Evolutionary conservation across 92 coral and sea anemone species (phyloP), one percentile per base, ranked within the genome.

Genomic region (Virgularia gustaviana): DNA sequence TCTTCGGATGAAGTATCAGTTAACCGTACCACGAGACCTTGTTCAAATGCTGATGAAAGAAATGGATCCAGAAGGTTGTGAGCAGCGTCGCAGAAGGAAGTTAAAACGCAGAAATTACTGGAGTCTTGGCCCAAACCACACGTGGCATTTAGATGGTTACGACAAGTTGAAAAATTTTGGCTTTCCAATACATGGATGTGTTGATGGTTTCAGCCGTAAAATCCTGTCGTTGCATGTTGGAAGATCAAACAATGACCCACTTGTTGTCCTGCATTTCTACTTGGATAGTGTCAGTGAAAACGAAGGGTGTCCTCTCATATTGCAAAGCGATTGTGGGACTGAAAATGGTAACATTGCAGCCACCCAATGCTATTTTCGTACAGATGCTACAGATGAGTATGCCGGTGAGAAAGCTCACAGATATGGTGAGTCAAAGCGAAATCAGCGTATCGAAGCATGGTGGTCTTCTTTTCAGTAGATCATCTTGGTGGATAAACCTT

Each of bases 401-500:
- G 49, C 45, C 13, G 70, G 70, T 11, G 70, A 62, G 20, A 62
- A 62, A 62, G 70, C 70, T 62, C 70, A 62, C 25, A 62, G 82
- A 58, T 64, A 83, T 59, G 79, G 65, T 60, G 64, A 78, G 12
- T 83, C 83, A 33, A 78, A 78, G 57, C 44, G 70, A 54, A 83
- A 83, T 55, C 87, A 83, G 31, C 61, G 76, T 22, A 72, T 78
- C 34, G 87, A 78, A 57, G 81, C 79, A 42, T 83, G 79, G 87
- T 83, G 87, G 83, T 62, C 79, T 22, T 62, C 63, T 59, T 77
- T 68, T 31, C 22, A 67, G 72, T 35, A 76, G 78, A 61, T 44
- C 58, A 55, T 67, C 82, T 12, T 77, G 87, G 79, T 83, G 83
- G 81, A 74, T 81, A 24, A 75, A 81, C 65, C 70, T 81, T 24